phyloP scores from a whole-genome alignment of 2,797 vertebrate species.

The Lutra lutra region DNA sequence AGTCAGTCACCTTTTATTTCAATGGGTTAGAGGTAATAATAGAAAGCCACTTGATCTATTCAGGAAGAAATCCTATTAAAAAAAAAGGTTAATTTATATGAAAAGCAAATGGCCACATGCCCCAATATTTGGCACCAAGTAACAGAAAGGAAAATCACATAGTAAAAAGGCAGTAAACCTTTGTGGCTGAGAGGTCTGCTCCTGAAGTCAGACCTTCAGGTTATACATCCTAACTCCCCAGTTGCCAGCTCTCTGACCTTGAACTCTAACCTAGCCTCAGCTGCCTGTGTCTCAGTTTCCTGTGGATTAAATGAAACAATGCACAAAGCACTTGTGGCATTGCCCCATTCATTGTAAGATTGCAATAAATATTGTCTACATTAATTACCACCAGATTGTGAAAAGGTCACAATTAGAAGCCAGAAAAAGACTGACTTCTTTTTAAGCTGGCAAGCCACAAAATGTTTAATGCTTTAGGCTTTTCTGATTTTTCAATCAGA shows the following conservation, averaged over 20 bases:
- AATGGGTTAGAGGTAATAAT: background rate
- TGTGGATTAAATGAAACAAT: background rate
- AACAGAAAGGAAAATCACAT: background rate
- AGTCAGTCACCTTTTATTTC: background rate
- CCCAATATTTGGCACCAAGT: background rate
- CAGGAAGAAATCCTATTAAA: background rate
- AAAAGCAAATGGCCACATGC: background rate
- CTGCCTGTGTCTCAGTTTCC: background rate
- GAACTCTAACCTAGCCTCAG: constrained; percentile 6
- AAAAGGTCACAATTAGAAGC: background rate
- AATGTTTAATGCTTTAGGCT: background rate
- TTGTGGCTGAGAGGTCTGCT: background rate
- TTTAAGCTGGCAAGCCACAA: background rate
- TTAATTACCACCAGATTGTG: background rate
- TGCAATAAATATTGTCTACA: background rate
- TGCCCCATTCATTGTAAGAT: background rate
- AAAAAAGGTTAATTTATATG: background rate
- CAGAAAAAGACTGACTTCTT: background rate
- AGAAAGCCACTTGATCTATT: background rate
- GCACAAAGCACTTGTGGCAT: background rate
- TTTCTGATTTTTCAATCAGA: background rate
- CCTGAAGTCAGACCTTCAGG: background rate
- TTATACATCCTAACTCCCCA: background rate
- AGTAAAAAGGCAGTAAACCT: background rate
- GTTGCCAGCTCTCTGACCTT: constrained; percentile 24